Evolutionary conservation across 2,888 invertebrate genomes (phyloP).

Genomic region (Dilophus febrilis): DNA sequence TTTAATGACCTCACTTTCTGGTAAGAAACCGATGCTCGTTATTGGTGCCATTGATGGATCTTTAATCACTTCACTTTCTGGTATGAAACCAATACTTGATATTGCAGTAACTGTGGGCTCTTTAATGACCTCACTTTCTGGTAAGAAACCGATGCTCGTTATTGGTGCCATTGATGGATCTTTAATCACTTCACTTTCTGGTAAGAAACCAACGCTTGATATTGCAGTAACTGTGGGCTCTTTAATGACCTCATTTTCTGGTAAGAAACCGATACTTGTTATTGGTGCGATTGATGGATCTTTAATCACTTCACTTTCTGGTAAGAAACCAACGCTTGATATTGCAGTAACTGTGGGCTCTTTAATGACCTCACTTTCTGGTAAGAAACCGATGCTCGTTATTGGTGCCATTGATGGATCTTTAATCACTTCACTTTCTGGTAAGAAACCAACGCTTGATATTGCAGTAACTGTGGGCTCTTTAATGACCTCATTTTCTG

Average conservation of each 20-base stretch:
- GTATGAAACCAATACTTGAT: too few relatives aligned
- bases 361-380: background rate
- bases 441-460: too few relatives aligned
- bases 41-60: too few relatives aligned
- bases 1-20: background rate
- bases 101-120: background rate
- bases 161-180: background rate
- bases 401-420: background rate
- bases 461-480: too few relatives aligned
- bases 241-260: too few relatives aligned
- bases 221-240: too few relatives aligned
- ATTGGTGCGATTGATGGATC: background rate
- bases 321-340: background rate
- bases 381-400: background rate
- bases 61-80: too few relatives aligned
- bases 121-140: background rate
- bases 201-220: too few relatives aligned
- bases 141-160: background rate
- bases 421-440: background rate
- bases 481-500: too few relatives aligned
- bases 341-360: background rate
- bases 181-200: background rate
- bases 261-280: too few relatives aligned
- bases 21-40: too few relatives aligned
- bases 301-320: background rate